phyloP scores from a whole-genome alignment of 2,888 invertebrate species.

The Tetanocera ferruginea region DNA sequence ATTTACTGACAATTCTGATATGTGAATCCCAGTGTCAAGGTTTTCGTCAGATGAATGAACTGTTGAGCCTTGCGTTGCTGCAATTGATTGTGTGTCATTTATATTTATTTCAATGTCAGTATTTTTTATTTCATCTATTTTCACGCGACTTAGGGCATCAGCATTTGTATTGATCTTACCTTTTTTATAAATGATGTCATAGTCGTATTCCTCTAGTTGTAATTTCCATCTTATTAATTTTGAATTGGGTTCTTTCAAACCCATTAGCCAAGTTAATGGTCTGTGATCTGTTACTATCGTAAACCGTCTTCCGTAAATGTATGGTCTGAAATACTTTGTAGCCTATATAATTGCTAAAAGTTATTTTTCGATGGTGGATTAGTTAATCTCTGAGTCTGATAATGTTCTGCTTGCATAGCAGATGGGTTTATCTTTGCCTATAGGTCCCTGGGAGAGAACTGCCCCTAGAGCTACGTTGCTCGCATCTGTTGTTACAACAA shows the following conservation, averaged over 20 bases:
- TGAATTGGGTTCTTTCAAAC: neutral
- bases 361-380: neutral
- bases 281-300: too few species aligned
- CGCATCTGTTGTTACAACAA: too few species aligned
- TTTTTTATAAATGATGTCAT: slow-evolving; percentile 1
- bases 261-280: neutral
- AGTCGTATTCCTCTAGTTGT: neutral
- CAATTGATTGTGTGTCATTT: neutral
- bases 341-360: neutral
- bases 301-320: neutral
- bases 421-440: neutral
- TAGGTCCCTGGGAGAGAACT: neutral
- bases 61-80: too few species aligned
- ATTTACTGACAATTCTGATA: neutral
- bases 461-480: neutral
- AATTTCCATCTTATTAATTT: neutral
- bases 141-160: neutral
- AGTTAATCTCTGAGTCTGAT: neutral
- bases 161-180: neutral
- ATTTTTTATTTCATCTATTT: neutral
- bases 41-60: neutral
- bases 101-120: neutral
- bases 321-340: neutral
- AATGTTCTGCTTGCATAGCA: neutral
- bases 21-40: neutral